These are phyloP conservation scores for Harpalus rubripes DNA, from an alignment of 2,888 invertebrate species.

Conservation along the genomic window DNA sequence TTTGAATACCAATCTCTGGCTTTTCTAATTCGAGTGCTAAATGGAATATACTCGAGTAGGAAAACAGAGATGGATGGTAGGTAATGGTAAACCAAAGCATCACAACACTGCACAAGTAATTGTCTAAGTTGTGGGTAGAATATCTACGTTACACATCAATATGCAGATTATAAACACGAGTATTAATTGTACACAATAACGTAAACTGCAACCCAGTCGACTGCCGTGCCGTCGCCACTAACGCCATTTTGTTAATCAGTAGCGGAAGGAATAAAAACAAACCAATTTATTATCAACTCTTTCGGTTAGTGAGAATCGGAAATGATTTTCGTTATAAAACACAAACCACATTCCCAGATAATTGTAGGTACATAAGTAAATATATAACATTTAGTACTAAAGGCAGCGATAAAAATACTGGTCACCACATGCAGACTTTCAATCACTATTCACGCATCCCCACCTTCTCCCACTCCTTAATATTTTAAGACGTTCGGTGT, in stretches of 20 bases:
- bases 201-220: not conserved
- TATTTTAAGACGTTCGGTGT: slow-evolving; percentile 63
- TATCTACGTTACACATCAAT: slow-evolving; percentile 44
- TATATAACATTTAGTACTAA: slow-evolving; percentile 21
- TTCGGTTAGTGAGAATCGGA: not conserved
- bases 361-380: not conserved
- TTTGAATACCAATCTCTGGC: slow-evolving; percentile 25
- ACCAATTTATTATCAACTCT: not conserved
- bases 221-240: not conserved
- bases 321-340: not conserved
- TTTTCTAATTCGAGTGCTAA: slow-evolving; percentile 28
- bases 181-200: slow-evolving; percentile 15
- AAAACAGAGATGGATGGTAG: slow-evolving; percentile 5
- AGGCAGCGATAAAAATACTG: slow-evolving; percentile 56
- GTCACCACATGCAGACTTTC: slow-evolving; percentile 56
- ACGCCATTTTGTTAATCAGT: slow-evolving; percentile 39
- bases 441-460: slow-evolving; percentile 55
- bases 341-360: not conserved
- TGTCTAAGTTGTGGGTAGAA: not conserved
- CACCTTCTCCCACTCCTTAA: slow-evolving; percentile 66
- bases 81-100: not conserved
- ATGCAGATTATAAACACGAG: slow-evolving; percentile 28
- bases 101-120: slow-evolving; percentile 52
- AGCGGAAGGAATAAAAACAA: not conserved
- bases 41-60: slow-evolving; percentile 4